phyloP scores from a whole-genome alignment of 2,888 invertebrate genomes.

The Cabera pusaria region DNA sequence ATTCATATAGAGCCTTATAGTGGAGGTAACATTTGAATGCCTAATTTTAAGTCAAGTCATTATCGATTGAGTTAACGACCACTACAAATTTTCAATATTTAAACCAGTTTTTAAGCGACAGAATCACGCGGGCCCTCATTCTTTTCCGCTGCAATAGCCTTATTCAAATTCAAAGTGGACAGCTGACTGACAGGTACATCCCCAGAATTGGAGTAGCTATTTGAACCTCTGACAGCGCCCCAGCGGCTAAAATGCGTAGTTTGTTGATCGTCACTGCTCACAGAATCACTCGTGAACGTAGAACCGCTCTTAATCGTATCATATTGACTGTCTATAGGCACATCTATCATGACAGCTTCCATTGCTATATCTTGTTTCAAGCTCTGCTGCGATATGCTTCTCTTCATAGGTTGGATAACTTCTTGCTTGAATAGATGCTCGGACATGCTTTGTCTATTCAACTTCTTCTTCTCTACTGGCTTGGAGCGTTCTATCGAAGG shows the following conservation, averaged over 20 bases:
- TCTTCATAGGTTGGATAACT: slow-evolving; percentile 39
- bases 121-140: slow-evolving; percentile 50
- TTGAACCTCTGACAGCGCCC: slow-evolving; percentile 79
- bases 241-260: slow-evolving; percentile 64
- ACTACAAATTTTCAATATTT: too few relatives aligned
- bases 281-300: slow-evolving; percentile 43
- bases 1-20: too few relatives aligned
- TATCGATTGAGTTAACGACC: too few relatives aligned
- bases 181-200: slow-evolving; percentile 66
- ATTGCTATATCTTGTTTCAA: slow-evolving; percentile 66
- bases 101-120: slow-evolving; percentile 48
- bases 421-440: slow-evolving; percentile 54
- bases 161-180: slow-evolving; percentile 64
- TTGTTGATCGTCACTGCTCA: slow-evolving; percentile 37
- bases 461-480: slow-evolving; percentile 47
- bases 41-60: too few relatives aligned
- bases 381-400: slow-evolving; percentile 68
- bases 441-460: slow-evolving; percentile 62
- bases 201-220: slow-evolving; percentile 63
- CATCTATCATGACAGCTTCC: slow-evolving; percentile 71
- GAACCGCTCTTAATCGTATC: slow-evolving; percentile 52
- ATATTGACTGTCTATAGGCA: slow-evolving; percentile 54
- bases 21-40: too few relatives aligned
- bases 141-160: slow-evolving; percentile 45
- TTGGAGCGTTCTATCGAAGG: slow-evolving; percentile 28